Evolutionary conservation across 2,113 vertebrate species (phyloP).

Genomic region (Ramphastos sulfuratus): DNA sequence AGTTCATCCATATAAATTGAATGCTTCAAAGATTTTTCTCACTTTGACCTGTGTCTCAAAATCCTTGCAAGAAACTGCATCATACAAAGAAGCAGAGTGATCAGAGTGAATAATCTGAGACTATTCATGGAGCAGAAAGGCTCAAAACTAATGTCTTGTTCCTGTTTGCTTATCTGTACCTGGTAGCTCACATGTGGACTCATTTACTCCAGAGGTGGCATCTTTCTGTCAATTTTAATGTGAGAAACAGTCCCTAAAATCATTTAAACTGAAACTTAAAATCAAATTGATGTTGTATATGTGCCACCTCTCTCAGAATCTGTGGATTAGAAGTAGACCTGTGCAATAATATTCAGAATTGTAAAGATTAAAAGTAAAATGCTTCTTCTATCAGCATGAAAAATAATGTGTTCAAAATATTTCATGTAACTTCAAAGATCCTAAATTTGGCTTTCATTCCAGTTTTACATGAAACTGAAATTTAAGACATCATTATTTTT

Average conservation of each 20-base stretch:
- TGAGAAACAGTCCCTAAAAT: not conserved
- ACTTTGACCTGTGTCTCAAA: slow-evolving; percentile 10
- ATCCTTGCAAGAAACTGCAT: not conserved
- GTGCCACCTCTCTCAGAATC: not conserved
- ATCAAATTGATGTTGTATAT: not conserved
- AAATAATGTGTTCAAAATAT: not conserved
- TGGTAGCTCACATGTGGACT: not conserved
- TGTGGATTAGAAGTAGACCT: not conserved
- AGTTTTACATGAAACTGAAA: not conserved
- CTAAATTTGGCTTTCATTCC: not conserved
- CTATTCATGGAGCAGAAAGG: not conserved
- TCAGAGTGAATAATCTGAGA: not conserved
- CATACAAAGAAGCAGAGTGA: not conserved
- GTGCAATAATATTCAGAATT: not conserved
- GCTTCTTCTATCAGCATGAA: not conserved
- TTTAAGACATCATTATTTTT: not conserved
- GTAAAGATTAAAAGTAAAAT: not conserved
- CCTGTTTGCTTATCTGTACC: not conserved
- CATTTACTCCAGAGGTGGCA: not conserved
- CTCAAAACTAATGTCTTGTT: not conserved
- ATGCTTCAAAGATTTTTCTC: slow-evolving; percentile 36
- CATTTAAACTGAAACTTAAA: not conserved
- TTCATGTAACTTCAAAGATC: not conserved
- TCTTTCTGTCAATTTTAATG: not conserved
- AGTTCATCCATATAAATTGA: slow-evolving; percentile 16